These are phyloP conservation scores for Mythimna pallens DNA, from an alignment of 2,888 invertebrate species.

Conservation along the genomic window DNA sequence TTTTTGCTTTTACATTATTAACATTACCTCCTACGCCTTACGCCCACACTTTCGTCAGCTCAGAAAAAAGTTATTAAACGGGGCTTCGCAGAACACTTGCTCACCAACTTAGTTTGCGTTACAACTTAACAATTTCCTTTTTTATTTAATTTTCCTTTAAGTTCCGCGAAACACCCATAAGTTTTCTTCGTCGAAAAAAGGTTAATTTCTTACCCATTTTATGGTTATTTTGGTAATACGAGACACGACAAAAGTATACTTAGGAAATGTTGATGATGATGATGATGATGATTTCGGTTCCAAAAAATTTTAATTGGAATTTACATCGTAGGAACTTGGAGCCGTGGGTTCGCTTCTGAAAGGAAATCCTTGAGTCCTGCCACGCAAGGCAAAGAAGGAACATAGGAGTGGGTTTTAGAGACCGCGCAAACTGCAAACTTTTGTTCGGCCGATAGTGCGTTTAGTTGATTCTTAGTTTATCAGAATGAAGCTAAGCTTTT, in stretches of 20 bases:
- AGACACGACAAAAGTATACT: background rate
- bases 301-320: too few relatives aligned
- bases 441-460: too few relatives aligned
- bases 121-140: conserved; percentile 8
- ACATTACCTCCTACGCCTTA: background rate
- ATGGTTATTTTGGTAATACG: background rate
- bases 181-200: background rate
- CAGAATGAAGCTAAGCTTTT: too few relatives aligned
- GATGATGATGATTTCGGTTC: too few relatives aligned
- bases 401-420: too few relatives aligned
- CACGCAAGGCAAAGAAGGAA: too few relatives aligned
- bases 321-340: too few relatives aligned
- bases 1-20: background rate
- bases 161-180: background rate
- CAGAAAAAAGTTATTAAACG: conserved; percentile 4
- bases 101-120: conserved; percentile 2
- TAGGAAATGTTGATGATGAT: too few relatives aligned
- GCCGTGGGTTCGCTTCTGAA: too few relatives aligned
- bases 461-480: too few relatives aligned
- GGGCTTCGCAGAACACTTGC: background rate
- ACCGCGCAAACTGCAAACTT: too few relatives aligned
- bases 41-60: background rate
- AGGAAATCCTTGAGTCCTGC: too few relatives aligned
- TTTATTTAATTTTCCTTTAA: conserved; percentile 3
- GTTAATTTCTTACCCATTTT: background rate